Evolutionary conservation across 2,888 invertebrate genomes (phyloP), one percentile per base, ranked within the genome.

Genomic region (Danaus chrysippus): DNA sequence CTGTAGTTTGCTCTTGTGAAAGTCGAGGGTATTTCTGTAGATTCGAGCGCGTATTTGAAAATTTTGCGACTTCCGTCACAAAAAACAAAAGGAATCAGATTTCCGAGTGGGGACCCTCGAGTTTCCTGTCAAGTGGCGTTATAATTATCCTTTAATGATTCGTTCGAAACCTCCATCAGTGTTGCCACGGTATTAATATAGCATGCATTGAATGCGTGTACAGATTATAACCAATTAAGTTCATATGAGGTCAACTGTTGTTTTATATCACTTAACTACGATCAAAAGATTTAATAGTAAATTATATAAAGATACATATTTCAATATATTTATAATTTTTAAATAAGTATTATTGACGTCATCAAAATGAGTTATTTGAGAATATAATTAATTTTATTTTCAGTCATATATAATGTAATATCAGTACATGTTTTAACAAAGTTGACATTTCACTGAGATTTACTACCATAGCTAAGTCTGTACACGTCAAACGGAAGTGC

Each of bases 121-220:
- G 85, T 70, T 81, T 82, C 80, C 80, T 77, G 82, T 80, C 78
- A 80, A 88, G 87, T 85, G 86, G 83, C 83, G 80, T 81, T 81
- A 87, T 87, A 89, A 89, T 90, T 88, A 83, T 87, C 82, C 83
- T 79, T 74, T 86, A 88, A 89, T 87, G 86, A 89, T 88, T 86
- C 83, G 82, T 83, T 82, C 81, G 82, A 77, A 76, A 79, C 75
- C 81, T 78, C 78, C 83, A 86, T 87, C 82, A 86, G 81, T 74
- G 75, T 77, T 74, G 79, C 75, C 78, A 74, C 76, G 73, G 82
- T 82, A 84, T 86, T 86, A 83, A 85, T 84, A 78, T 77, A 79
- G 73, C 81, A 81, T 87, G 83, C 86, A 86, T 85, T 83, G 78
- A 65, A 66, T 71, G 77, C 41, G 53, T 23, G 23, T 34, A 54